Evolutionary conservation across 2,888 invertebrate species (phyloP).

Genomic region (Caenorhabditis sp.): DNA sequence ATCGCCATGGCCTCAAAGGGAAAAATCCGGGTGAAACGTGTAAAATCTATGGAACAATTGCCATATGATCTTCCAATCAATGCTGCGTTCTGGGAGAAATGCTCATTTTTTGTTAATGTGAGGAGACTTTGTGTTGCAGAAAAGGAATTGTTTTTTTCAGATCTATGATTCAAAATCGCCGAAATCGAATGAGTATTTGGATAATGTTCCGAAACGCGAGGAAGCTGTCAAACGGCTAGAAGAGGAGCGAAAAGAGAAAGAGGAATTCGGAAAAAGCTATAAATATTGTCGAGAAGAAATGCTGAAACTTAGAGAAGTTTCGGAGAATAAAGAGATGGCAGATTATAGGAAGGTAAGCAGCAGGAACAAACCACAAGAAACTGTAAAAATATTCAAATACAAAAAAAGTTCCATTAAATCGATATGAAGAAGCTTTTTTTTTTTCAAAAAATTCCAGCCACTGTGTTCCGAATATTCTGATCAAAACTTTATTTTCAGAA

Average conservation of each 20-base stretch:
- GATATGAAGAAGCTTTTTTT: too few relatives aligned
- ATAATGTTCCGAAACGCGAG: constrained; percentile 21
- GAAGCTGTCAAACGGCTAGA: constrained; percentile 10
- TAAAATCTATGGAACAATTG: constrained; percentile 5
- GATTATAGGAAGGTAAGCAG: background rate
- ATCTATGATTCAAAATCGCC: background rate
- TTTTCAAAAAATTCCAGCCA: background rate
- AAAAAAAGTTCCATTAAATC: too few relatives aligned
- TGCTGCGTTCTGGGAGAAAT: constrained; percentile 9
- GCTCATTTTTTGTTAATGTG: constrained; percentile 17
- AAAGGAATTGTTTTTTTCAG: constrained; percentile 8
- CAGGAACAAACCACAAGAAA: too few relatives aligned
- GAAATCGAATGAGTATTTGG: constrained; percentile 4
- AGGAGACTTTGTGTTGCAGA: too few relatives aligned
- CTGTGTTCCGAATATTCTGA: background rate
- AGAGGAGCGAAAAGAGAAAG: background rate
- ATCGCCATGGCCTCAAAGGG: constrained; percentile 27
- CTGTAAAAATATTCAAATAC: too few relatives aligned
- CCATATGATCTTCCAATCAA: constrained; percentile 28
- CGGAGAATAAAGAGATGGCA: background rate
- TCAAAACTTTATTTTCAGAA: background rate
- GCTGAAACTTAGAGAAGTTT: background rate
- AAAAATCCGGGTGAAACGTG: constrained; percentile 17
- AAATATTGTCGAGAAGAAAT: constrained; percentile 19
- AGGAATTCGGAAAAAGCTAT: background rate